Conservation (phyloP, 2,888 invertebrate species). For the Drosophila formosana region DNA sequence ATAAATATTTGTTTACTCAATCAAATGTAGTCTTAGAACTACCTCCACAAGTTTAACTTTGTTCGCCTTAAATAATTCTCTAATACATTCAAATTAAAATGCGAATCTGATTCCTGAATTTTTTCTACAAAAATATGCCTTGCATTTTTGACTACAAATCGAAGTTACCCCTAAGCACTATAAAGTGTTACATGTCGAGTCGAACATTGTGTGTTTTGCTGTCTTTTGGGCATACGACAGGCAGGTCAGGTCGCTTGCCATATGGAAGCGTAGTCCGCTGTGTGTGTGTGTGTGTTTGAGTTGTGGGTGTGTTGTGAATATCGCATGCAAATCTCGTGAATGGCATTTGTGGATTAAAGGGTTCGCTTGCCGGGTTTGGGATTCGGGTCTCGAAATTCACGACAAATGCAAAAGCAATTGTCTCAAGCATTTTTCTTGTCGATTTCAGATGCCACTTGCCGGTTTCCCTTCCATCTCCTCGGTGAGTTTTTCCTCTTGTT, state of each 20-base stretch:
- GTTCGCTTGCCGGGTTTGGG: conserved; percentile 12
- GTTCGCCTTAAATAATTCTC: no score
- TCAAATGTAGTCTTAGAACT: no score
- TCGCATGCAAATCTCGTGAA: conserved; percentile 52
- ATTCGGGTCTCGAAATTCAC: conserved; percentile 1
- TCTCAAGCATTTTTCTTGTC: conserved; percentile 59
- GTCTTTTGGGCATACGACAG: conserved; percentile 20
- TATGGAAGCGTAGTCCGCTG: conserved; percentile 1
- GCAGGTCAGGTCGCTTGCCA: conserved; percentile 15
- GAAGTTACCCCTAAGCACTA: conserved; percentile 5
- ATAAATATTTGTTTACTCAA: no score
- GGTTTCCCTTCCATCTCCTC: not conserved
- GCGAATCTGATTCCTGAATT: not conserved
- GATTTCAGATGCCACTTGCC: conserved; percentile 36
- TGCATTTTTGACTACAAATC: not conserved
- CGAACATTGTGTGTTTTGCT: conserved; percentile 24
- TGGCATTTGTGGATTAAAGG: conserved; percentile 59
- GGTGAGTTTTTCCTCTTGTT: not conserved
- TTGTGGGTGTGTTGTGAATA: conserved; percentile 14
- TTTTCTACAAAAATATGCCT: not conserved
- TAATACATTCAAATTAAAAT: not conserved
- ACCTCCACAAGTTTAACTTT: no score
- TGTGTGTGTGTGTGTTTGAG: conserved; percentile 5
- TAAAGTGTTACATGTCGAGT: not conserved
- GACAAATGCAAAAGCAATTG: conserved; percentile 68